Evolutionary conservation across 2,888 invertebrate genomes (phyloP), one percentile per base, ranked within the genome.

Genomic region (Seira ritae): DNA sequence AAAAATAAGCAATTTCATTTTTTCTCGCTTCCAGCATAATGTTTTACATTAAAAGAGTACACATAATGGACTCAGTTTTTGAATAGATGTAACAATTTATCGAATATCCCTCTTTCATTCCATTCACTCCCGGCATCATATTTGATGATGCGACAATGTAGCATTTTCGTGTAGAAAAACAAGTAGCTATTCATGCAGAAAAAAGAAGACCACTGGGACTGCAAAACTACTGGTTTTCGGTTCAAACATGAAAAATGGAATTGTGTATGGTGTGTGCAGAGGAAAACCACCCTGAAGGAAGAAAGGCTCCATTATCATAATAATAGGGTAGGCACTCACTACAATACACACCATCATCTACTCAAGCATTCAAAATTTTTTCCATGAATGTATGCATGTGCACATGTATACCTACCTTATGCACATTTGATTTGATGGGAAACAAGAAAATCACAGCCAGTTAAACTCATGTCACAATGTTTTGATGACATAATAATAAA

Each of bases 281-380:
- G 31, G 55, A 72, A 37, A 72, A 78, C 83, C 83, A 83, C 83
- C 83, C 83, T 83, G 78, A 74, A 83, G 83, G 77, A 74, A 72
- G 24, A 71, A 55, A 65, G 68, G 73, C 67, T 72, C 60, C 76
- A 66, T 81, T 50, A 50, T 50, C 76, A 72, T 70, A 70, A 67
- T 76, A 50, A 50, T 50, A 50, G 50, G 50, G 50, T 50, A 50
- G 1, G 50, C 17, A n/a, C 50, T 50, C 50, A 15, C 50, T 50
- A 50, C 50, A 50, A 50, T 50, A n/a, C 17, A 50, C 50, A 50
- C 15, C 17, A 50, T 50, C 50, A 12, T 50, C 17, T 4, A 31
- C 31, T 31, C 31, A 31, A 31, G 8, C 31, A 31, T 31, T 4
- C 31, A 8, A 31, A 31, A 2, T 31, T 31, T 31, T 31, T 31